Base-by-base conservation (phyloP, 2,113 vertebrate genomes). In the Perccottus glenii region DNA sequence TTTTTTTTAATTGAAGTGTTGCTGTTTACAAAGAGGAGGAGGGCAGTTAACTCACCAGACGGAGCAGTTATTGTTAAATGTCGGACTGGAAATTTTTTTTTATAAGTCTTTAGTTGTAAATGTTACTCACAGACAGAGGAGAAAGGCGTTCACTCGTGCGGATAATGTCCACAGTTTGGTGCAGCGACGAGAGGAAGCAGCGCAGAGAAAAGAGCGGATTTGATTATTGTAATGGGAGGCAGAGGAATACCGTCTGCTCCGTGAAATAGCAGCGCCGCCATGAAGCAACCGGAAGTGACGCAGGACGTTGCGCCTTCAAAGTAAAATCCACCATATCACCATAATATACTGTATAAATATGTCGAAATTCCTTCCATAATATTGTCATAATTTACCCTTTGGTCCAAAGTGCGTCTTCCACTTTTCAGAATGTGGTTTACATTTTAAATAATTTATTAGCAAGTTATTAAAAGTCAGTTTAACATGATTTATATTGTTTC, bases 121-220 rank as follows among this genome's bases (percentile, higher is more conserved):
- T 9, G 19, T 6, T 75, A 82, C 82, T 82, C 66, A 85, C 82
- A 14, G 15, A 19, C 57, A 44, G 8, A 16, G 8, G 48, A 38
- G 14, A 1, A 10, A 4, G 11, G 19, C 11, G 11, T 40, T 16
- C 62, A 12, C 11, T 1, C 1, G 35, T 11, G 48, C 40, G 9
- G 9, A 48, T 2, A 19, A 12, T 3, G 36, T 55, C 32, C 42
- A 16, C 60, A 11, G 60, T 14, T 11, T 0, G 40, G 8, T 11
- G 4, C 14, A 68, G 33, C 2, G 33, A 47, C 19, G 38, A 62
- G 19, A 44, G 35, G 19, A 62, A 70, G 16, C 27, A 33, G 11
- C 73, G 68, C 49, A 9, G 70, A 52, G 15, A 42, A 14, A 16
- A 10, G n/a, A 46, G 43, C 4, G 50, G 46, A 32, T 12, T n/a